Base-by-base conservation (phyloP, 2,888 invertebrate genomes). In the Clepsis dumicolana region DNA sequence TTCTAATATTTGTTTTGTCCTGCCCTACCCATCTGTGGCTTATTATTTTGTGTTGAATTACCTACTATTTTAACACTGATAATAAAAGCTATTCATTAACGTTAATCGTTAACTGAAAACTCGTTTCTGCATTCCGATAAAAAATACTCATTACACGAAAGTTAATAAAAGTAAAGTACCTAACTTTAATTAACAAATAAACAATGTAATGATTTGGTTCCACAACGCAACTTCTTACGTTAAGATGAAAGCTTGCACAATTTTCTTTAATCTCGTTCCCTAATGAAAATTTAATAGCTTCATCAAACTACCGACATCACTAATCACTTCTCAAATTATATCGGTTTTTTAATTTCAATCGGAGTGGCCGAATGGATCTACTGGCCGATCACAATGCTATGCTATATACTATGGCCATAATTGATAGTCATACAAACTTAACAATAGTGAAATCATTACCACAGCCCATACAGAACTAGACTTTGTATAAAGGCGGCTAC, bases 311-410 rank as follows among this genome's bases (percentile, higher is more conserved):
- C 69, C 67, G 70, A 77, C 91, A 87, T 85, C 92, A 86, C 91
- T 91, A 89, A 72, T 62, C 60, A 77, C 79, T 78, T 85, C 82
- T 87, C 86, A 86, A 91, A 91, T 93, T 90, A 93, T 90, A 92
- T 93, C 90, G 86, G 91, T 90, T 92, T 88, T 92, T 92, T 93
- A 93, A 93, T 91, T 93, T 93, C 91, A 92, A 92, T 92, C 88
- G 77, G 79, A 85, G 81, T 87, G 85, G 86, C 88, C 85, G 86
- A 87, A 89, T 84, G 89, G 89, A 90, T 91, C 92, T 92, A 90
- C 93, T 90, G 91, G 87, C 87, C 88, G 84, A 88, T 90, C 89
- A 92, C 90, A 91, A 91, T 89, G 86, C 88, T 89, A 86, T 86
- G 88, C 84, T 88, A 89, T 86, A 89, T 86, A 84, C 90, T 87